Base-by-base conservation (phyloP, 2,888 invertebrate species). In the Leptopilina drosophilae region DNA sequence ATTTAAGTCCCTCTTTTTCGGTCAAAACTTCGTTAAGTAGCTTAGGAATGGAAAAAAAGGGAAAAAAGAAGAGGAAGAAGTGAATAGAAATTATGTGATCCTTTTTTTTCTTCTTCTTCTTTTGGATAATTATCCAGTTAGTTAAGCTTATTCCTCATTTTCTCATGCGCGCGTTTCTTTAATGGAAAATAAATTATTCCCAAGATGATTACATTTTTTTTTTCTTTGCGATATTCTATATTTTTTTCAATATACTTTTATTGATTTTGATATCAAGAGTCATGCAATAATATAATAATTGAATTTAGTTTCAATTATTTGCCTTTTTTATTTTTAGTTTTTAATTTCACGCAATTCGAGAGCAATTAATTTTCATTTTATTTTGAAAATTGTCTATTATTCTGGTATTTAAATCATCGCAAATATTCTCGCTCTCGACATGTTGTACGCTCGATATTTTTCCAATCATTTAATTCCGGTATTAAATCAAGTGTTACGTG, bases 51-150 rank as follows among this genome's bases (percentile, higher is more conserved):
- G 3, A 15, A 14, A 53, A 14, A 42, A 42, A 20, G 8, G 8
- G 33, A 3, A 33, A 33, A 33, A 33, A 33, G 33, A 33, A 33
- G 33, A 33, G 33, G 33, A 33, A 33, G 42, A 42, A 42, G 42
- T 14, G 14, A 26, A 49, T 49, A 33, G 42, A 15, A 46, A 66
- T 46, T 9, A 9, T 14, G 66, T 66, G 42, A 66, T 40, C 66
- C 42, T 66, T 33, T 73, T 73, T 7, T 5, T 4, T 20, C 20
- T 20, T 20, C 20, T 20, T 20, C 20, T 26, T 14, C 33, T 33
- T 33, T 53, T 73, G 69, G 53, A 14, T 53, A 73, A 73, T 73
- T 53, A 53, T 73, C 53, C n/a, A 53, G 26, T 73, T 73, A 56
- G 33, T n/a, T 73, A 56, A 56, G 56, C 33, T 73, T 20, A 20